These are phyloP conservation scores for Temnothorax longispinosus DNA, from an alignment of 1,140 invertebrate genomes.

Conservation along the genomic window DNA sequence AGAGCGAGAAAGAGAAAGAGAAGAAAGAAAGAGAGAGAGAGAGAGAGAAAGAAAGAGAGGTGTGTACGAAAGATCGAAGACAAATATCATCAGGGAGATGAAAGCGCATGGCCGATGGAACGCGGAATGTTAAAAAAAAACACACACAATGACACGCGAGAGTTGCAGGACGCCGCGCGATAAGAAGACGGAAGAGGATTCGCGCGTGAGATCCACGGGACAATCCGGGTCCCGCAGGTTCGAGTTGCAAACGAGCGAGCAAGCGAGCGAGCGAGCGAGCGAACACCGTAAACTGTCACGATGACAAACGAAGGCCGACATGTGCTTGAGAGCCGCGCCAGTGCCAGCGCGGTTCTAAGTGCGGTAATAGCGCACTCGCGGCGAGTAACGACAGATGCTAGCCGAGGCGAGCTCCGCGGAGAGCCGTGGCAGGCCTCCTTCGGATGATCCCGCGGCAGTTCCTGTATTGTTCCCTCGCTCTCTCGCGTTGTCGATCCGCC, in stretches of 20 bases:
- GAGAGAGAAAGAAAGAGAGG: neutral
- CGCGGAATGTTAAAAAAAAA: neutral
- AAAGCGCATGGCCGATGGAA: constrained; percentile 25
- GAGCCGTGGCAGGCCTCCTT: constrained; percentile 29
- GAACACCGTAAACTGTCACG: constrained; percentile 65
- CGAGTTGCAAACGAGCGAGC: constrained; percentile 22
- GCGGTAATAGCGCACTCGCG: constrained; percentile 59
- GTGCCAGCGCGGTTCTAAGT: constrained; percentile 55
- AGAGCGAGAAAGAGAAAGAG: constrained; percentile 6
- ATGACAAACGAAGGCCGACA: constrained; percentile 72
- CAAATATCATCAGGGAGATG: constrained; percentile 11
- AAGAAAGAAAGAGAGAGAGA: neutral
- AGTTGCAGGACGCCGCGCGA: constrained; percentile 12
- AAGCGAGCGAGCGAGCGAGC: constrained; percentile 28
- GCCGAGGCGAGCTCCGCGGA: constrained; percentile 65
- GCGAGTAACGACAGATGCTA: constrained; percentile 81
- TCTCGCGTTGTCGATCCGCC: neutral
- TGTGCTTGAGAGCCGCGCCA: constrained; percentile 77
- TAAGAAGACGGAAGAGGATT: constrained; percentile 40
- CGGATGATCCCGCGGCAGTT: constrained; percentile 73
- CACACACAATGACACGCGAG: constrained; percentile 24
- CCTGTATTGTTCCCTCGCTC: constrained; percentile 68
- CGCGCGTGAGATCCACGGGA: neutral
- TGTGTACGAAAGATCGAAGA: neutral
- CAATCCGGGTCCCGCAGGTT: neutral